Evolutionary conservation across 2,888 invertebrate species (phyloP), one percentile per base, ranked within the genome.

Genomic region (Andrena fulva): DNA sequence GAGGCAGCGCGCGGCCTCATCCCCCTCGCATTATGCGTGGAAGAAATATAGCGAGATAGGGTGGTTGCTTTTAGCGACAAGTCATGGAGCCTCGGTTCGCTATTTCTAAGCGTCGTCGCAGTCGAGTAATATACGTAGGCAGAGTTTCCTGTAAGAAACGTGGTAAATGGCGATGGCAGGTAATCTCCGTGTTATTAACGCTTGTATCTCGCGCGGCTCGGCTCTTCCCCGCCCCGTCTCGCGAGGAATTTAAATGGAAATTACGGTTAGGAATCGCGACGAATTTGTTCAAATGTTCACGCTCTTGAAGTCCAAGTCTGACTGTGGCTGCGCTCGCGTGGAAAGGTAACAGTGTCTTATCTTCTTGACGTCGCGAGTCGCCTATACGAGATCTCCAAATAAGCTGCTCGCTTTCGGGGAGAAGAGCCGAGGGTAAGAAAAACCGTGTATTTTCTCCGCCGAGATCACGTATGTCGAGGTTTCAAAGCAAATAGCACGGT

Each of bases 171-270:
- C 5, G 42, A 42, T 42, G 42, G 42, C 42, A 42, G 29, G 20
- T 52, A 31, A 64, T 73, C 48, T 52, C 20, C 73, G 62, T 72
- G 63, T 72, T 72, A 74, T 74, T 68, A 74, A 74, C 68, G 56
- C 35, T 42, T 42, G 64, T 64, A 27, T 24, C 27, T 12, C 24
- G 27, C 27, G 52, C 12, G 4, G 42, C 16, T 42, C 24, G 10
- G 27, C 29, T 54, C 63, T 33, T 50, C 77, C 77, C 56, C 64
- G 29, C 42, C 29, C n/a, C 10, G n/a, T 62, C 24, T n/a, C 54
- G 62, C 33, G 54, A 29, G 29, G 63, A 77, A 77, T 80, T 77
- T 77, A 66, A 67, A 66, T 71, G 80, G 70, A 71, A 80, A 80
- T 77, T 77, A 66, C 77, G 66, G 70, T 56, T 56, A 63, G 63